Conservation (phyloP, 1,140 invertebrate species). For the Bombyx mori region DNA sequence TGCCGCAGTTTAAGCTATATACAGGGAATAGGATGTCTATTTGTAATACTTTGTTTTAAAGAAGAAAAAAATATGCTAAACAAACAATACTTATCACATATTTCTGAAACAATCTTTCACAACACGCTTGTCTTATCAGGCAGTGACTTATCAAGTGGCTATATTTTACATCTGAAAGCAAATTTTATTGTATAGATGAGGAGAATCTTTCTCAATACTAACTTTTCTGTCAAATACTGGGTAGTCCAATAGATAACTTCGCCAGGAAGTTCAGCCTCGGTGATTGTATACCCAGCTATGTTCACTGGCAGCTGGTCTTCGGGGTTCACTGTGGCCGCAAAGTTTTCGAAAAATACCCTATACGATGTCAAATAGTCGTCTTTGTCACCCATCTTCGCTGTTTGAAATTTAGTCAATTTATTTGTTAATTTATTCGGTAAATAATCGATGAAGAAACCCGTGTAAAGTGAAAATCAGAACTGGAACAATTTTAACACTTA, state of each 20-base stretch:
- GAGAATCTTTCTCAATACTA: conserved; percentile 48
- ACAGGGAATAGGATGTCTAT: too few species aligned
- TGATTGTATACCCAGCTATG: conserved; percentile 77
- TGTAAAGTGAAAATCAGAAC: conserved; percentile 18
- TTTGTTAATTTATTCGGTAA: conserved; percentile 20
- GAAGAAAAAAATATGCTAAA: too few species aligned
- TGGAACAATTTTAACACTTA: conserved; percentile 10
- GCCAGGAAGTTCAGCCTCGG: conserved; percentile 78
- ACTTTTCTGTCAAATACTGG: conserved; percentile 84
- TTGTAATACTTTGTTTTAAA: too few species aligned
- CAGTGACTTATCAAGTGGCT: conserved; percentile 9
- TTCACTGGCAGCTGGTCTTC: conserved; percentile 83
- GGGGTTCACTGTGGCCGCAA: conserved; percentile 76
- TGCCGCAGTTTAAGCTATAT: too few species aligned
- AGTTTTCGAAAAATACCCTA: conserved; percentile 79
- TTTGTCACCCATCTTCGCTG: conserved; percentile 62
- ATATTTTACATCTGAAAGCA: background rate
- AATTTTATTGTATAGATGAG: too few species aligned
- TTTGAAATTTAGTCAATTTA: conserved; percentile 21
- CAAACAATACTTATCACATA: too few species aligned
- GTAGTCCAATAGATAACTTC: conserved; percentile 84
- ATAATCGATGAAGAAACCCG: conserved; percentile 45
- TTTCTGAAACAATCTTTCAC: conserved; percentile 2
- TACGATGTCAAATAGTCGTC: conserved; percentile 79
- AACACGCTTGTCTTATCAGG: conserved; percentile 7